Base-by-base conservation (phyloP, 1,140 invertebrate species). In the Drosophila sucinea region DNA sequence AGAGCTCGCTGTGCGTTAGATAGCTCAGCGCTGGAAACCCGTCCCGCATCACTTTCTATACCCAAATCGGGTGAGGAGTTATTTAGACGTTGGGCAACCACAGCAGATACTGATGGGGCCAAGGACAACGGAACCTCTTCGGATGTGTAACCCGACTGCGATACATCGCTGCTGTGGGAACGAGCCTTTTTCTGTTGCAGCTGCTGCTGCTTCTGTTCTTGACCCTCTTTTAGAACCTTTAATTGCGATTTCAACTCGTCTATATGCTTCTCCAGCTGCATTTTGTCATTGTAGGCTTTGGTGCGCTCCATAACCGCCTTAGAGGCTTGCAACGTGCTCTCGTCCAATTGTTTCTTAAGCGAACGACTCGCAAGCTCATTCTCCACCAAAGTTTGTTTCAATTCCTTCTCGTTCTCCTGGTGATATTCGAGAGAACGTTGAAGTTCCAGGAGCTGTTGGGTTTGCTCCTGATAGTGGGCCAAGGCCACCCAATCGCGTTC, bases 41-140 rank as follows among this genome's bases (percentile, higher is more conserved):
- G 91, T 27, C 94, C 94, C 3, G 93, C 93, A 77, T 96, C 95
- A 78, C 95, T 96, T 83, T 96, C 95, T 57, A 96, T 96, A 2
- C 95, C 95, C 56, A 96, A 92, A 92, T 96, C 95, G 1, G 95
- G 95, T 2, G 95, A 96, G 38, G 94, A 94, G 78, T 94, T 95
- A 1, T 89, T 91, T 3, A 92, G 72, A 1, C 91, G 78, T 30
- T 92, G 77, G 8, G 90, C 90, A 6, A 75, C 72, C 17, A 87
- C 91, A 23, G 62, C 64, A 10, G 56, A 40, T 6, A 33, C 25
- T 2, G 51, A 62, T 51, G 47, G 70, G 8, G 67, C 70, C 64
- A 70, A 57, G 5, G 70, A 62, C 6, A 71, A 54, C 10, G 76
- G 70, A 10, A 92, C 71, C 41, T 93, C 83, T 63, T 92, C 92